Evolutionary conservation across 2,797 vertebrate genomes (phyloP).

Genomic region (Crenichthys baileyi): DNA sequence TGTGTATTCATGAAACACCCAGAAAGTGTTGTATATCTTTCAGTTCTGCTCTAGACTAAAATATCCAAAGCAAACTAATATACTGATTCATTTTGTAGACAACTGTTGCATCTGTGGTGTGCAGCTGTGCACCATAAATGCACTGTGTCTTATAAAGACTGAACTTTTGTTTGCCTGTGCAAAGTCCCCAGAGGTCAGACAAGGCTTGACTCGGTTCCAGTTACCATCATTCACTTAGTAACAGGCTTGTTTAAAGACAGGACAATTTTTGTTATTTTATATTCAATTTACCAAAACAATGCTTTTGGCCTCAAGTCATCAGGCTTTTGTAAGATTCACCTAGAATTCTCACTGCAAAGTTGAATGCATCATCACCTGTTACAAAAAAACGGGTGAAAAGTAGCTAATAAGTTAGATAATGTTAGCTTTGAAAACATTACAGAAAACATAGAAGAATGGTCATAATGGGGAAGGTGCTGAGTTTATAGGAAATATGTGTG

Average conservation of each 20-base stretch:
- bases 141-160: background rate
- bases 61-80: conserved; percentile 2
- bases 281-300: background rate
- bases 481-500: too few relatives aligned
- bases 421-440: background rate
- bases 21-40: background rate
- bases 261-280: background rate
- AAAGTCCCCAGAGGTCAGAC: background rate
- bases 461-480: too few relatives aligned
- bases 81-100: background rate
- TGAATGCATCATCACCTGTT: background rate
- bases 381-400: background rate
- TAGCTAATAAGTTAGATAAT: background rate
- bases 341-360: background rate
- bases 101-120: background rate
- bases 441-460: background rate
- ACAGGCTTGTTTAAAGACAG: background rate
- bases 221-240: background rate
- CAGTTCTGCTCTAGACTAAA: conserved; percentile 3
- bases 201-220: background rate
- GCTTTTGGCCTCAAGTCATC: background rate
- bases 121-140: background rate
- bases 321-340: background rate
- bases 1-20: background rate
- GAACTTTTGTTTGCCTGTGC: background rate